phyloP scores from a whole-genome alignment of 2,113 vertebrate species.

The Poeciliopsis prolifica region DNA sequence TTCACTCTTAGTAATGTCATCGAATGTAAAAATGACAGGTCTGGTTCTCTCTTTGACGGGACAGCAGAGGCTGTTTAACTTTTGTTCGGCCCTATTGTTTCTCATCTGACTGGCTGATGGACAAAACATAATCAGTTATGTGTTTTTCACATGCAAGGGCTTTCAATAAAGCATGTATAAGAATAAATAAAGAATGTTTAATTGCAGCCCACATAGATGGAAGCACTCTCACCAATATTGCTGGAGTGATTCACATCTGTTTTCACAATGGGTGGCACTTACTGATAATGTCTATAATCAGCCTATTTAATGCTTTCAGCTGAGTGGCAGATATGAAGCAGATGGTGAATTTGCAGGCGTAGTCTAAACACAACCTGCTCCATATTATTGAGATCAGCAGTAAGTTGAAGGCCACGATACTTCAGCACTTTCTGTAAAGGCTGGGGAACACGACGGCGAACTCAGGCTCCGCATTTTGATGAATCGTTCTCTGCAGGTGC shows the following conservation, averaged over 20 bases:
- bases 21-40: conserved; percentile 23
- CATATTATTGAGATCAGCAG: conserved; percentile 55
- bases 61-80: conserved; percentile 18
- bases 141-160: not conserved
- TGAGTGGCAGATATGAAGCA: conserved; percentile 72
- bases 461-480: conserved; percentile 23
- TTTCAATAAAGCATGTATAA: conserved; percentile 14
- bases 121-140: conserved; percentile 8
- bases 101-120: conserved; percentile 10
- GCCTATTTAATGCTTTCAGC: conserved; percentile 73
- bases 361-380: conserved; percentile 54
- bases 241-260: conserved; percentile 70
- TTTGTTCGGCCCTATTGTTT: conserved; percentile 34
- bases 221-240: conserved; percentile 29
- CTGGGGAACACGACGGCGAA: conserved; percentile 12
- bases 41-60: conserved; percentile 9
- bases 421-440: conserved; percentile 28
- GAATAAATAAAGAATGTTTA: conserved; percentile 23
- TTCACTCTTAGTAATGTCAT: conserved; percentile 46
- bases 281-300: conserved; percentile 77
- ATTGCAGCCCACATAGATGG: conserved; percentile 24
- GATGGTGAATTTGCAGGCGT: conserved; percentile 68
- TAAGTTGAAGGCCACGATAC: conserved; percentile 36
- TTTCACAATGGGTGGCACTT: conserved; percentile 76
- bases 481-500: conserved; percentile 29